Evolutionary conservation across 2,888 invertebrate genomes (phyloP), one percentile per base, ranked within the genome.

Genomic region (Villa cingulata): DNA sequence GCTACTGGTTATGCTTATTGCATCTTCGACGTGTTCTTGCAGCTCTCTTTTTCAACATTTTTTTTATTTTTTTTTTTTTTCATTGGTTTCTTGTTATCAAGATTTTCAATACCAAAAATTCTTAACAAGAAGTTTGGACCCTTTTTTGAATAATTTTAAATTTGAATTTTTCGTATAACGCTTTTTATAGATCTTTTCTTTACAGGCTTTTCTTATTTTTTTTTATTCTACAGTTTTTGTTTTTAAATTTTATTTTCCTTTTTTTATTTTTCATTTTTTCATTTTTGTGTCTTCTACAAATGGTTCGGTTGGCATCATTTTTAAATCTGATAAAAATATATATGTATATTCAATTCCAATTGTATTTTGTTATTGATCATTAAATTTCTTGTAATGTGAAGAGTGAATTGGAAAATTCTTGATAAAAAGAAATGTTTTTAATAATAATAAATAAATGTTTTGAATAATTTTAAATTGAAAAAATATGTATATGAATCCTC

Each of bases 1-100:
- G 48, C 48, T 49, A 49, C 49, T 49, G 49, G 45, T 49, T 43
- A 49, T 49, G 49, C 45, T 45, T 45, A 49, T 49, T 49, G 45
- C 42, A 37, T 41, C 49, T 44, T 41, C 44, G 37, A 41, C 48
- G 40, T 48, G 39, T 43, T 41, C 7, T 27, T 43, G 19, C 48
- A 39, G 39, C 37, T 43, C 42, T 38, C 37, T 43, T 43, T 38
- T 37, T 47, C 48, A 48, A 43, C 48, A 40, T 17, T 15, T n/a
- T n/a, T n/a, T n/a, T n/a, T n/a, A n/a, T n/a, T n/a, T n/a, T n/a
- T n/a, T n/a, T n/a, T n/a, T n/a, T n/a, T n/a, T n/a, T n/a, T n/a
- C n/a, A n/a, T n/a, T n/a, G n/a, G n/a, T n/a, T 40, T 34, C 43
- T 38, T 42, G 32, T 39, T 42, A 42, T 47, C 47, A 47, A 39